Evolutionary conservation across 1,140 invertebrate species (phyloP).

Genomic region (Temnothorax longispinosus): DNA sequence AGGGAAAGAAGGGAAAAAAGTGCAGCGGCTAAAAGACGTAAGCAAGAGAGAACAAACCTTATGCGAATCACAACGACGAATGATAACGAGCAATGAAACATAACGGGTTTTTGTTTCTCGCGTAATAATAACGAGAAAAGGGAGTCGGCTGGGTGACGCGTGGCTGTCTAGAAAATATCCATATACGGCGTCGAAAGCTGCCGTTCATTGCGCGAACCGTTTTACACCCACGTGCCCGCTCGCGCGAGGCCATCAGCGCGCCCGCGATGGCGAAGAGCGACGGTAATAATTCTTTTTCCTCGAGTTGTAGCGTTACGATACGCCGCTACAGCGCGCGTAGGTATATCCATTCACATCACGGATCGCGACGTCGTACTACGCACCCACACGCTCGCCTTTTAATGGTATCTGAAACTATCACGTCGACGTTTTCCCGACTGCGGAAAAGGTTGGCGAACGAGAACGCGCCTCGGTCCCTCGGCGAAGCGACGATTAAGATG

Average conservation of each 20-base stretch:
- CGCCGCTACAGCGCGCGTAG: conserved; percentile 54
- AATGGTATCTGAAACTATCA: conserved; percentile 23
- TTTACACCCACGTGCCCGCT: conserved; percentile 72
- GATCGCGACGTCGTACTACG: conserved; percentile 35
- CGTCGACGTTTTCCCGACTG: neutral
- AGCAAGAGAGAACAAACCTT: neutral
- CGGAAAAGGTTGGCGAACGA: neutral
- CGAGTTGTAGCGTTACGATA: conserved; percentile 51
- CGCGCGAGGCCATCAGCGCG: conserved; percentile 51
- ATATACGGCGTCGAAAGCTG: conserved; percentile 70
- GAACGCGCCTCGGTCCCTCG: neutral
- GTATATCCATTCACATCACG: conserved; percentile 70
- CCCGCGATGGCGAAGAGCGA: conserved; percentile 38
- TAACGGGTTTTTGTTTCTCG: neutral
- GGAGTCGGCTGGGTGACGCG: conserved; percentile 14
- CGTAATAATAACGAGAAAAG: neutral
- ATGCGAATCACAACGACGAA: neutral
- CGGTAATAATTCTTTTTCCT: conserved; percentile 64
- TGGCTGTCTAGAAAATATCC: conserved; percentile 65
- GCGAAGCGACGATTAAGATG: neutral
- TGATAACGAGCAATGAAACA: neutral
- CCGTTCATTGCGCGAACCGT: conserved; percentile 67
- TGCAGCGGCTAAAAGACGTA: neutral
- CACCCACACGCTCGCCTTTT: conserved; percentile 25
- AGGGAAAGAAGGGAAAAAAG: neutral